phyloP scores from a whole-genome alignment of 2,113 vertebrate genomes.

The Anser brachyrhynchus region DNA sequence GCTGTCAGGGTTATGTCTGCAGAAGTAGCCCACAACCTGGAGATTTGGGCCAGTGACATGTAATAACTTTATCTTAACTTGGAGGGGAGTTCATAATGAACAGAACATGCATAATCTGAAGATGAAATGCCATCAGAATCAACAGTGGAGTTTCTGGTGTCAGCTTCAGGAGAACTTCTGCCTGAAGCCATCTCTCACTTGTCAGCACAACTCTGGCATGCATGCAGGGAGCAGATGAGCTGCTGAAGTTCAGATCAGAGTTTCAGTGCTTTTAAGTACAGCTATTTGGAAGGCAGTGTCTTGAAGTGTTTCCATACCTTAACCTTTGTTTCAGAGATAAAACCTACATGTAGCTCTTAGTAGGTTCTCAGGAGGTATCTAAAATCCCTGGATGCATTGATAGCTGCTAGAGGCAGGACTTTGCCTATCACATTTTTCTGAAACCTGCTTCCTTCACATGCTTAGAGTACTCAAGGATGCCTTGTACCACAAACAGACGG shows the following conservation, averaged over 20 bases:
- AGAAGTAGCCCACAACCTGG: neutral
- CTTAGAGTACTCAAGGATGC: neutral
- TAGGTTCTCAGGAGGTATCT: neutral
- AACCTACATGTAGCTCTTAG: rapidly evolving
- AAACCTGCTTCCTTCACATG: neutral
- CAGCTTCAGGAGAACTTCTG: neutral
- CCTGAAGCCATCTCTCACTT: neutral
- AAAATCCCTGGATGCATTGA: neutral
- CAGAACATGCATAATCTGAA: neutral
- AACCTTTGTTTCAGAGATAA: neutral
- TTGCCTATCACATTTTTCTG: neutral
- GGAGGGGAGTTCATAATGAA: neutral
- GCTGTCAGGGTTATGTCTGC: neutral
- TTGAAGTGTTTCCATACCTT: neutral
- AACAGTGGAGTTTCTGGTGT: neutral
- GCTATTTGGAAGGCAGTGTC: neutral
- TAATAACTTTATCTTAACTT: neutral
- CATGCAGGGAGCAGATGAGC: neutral
- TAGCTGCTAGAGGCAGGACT: neutral
- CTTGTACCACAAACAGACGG: neutral
- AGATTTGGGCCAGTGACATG: neutral
- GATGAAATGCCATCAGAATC: neutral
- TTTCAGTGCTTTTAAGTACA: neutral
- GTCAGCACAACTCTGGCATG: neutral
- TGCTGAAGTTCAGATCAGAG: neutral